Evolutionary conservation across 2,113 vertebrate species (phyloP), one percentile per base, ranked within the genome.

Genomic region (Desmodus rotundus): DNA sequence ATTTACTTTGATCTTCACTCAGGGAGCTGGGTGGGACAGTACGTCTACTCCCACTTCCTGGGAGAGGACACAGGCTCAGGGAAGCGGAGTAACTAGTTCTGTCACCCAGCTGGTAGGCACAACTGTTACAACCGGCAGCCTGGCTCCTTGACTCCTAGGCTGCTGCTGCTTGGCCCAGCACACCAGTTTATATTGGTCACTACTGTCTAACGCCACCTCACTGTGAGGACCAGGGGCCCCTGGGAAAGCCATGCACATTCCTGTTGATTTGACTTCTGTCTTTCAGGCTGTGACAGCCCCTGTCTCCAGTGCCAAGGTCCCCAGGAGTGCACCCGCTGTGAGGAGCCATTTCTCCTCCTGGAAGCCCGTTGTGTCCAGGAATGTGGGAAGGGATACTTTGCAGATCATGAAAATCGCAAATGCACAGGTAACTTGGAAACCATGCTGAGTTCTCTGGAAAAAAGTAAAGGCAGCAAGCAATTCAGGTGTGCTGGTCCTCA

Each of bases 211-310:
- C 4, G 0, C 28, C 58, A 17, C 65, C 28, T 81, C 52, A 1
- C 26, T 19, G 0, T 0, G 41, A 67, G 24, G n/a, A 15, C 50
- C 67, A 72, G 63, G 61, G 88, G 12, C 3, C 19, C 4, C 47
- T 63, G 47, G n/a, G 43, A 76, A 77, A 74, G 70, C 61, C 26
- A 9, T 5, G 26, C 7, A 43, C 20, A 3, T 16, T 85, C 76
- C 78, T 89, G 20, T 56, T 74, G 26, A 81, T 13, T 63, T 77
- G 31, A 16, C 28, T 0, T 86, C 1, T 96, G n/a, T 92, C 58
- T 98, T 93, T 12, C 87, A 99, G 99, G 97, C 52, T 99, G 99
- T n/a, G 99, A 98, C 1, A 98, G 98, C 0, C 98, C 98, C 95
- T 99, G 99, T 95, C 91, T 98, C 38, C 96, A 96, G 89, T 99